Evolutionary conservation across 2,113 vertebrate genomes (phyloP).

Genomic region (Antigone vipio): DNA sequence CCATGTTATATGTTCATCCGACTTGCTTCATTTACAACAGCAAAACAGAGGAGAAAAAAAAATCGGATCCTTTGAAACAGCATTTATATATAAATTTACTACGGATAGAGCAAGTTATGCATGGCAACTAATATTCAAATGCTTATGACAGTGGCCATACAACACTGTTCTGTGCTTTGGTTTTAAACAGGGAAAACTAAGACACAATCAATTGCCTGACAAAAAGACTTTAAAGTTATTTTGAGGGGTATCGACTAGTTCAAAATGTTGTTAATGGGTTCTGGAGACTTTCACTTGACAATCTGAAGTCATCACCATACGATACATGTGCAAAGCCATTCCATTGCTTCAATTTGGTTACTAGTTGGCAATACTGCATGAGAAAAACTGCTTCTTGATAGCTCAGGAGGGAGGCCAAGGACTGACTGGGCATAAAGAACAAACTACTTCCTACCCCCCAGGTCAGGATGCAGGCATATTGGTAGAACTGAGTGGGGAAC

Average conservation of each 20-base stretch:
- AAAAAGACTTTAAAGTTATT: background rate
- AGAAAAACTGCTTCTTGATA: background rate
- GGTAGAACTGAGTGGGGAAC: background rate
- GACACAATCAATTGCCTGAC: background rate
- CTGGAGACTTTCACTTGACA: background rate
- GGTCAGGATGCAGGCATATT: background rate
- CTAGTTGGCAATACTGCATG: background rate
- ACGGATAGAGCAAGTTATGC: background rate
- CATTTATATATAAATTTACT: background rate
- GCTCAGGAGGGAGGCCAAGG: background rate
- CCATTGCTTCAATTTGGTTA: conserved; percentile 8
- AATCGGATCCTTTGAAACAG: background rate
- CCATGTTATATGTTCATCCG: background rate
- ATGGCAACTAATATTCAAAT: background rate
- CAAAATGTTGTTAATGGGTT: background rate
- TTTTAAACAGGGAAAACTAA: background rate
- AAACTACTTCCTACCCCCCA: background rate
- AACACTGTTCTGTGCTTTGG: background rate
- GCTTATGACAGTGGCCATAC: background rate
- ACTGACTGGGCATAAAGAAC: background rate
- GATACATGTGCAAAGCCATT: background rate
- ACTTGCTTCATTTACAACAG: background rate
- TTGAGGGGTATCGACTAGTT: background rate
- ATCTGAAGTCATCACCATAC: background rate
- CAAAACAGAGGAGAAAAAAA: background rate